These are phyloP conservation scores for Pachyuromys duprasi DNA, from an alignment of 2,797 vertebrate species.

Conservation along the genomic window DNA sequence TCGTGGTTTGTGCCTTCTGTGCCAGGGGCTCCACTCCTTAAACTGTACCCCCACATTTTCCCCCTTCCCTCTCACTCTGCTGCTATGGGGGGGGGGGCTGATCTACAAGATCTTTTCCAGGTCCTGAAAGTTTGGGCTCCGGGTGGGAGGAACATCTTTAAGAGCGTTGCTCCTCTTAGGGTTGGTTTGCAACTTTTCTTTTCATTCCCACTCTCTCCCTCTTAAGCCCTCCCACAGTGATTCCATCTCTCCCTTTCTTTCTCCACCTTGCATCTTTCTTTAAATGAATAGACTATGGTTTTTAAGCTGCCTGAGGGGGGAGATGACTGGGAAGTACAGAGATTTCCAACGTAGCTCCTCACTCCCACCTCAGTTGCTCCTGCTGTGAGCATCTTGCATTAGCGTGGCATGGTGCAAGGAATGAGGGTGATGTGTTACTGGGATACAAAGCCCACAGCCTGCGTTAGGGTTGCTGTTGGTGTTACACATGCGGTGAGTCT, in stretches of 20 bases:
- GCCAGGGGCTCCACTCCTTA: not conserved
- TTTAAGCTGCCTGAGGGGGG: not conserved
- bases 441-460: not conserved
- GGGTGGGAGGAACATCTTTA: not conserved
- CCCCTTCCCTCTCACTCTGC: not conserved
- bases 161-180: accelerated
- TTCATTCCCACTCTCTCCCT: not conserved
- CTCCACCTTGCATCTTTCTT: not conserved
- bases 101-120: not conserved
- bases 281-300: not conserved
- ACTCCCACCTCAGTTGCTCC: not conserved
- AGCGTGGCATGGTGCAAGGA: accelerated
- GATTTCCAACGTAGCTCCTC: not conserved
- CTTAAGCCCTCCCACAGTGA: not conserved
- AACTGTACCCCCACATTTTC: not conserved
- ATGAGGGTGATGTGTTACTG: accelerated
- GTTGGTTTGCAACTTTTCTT: not conserved
- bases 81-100: not conserved
- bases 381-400: accelerated
- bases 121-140: not conserved
- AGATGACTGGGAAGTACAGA: not conserved
- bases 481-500: not conserved
- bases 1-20: conserved; percentile 53
- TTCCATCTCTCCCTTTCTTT: not conserved
- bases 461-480: not conserved